Evolutionary conservation across 1,140 invertebrate species (phyloP), one percentile per base, ranked within the genome.

Genomic region (Odontomachus brunneus): DNA sequence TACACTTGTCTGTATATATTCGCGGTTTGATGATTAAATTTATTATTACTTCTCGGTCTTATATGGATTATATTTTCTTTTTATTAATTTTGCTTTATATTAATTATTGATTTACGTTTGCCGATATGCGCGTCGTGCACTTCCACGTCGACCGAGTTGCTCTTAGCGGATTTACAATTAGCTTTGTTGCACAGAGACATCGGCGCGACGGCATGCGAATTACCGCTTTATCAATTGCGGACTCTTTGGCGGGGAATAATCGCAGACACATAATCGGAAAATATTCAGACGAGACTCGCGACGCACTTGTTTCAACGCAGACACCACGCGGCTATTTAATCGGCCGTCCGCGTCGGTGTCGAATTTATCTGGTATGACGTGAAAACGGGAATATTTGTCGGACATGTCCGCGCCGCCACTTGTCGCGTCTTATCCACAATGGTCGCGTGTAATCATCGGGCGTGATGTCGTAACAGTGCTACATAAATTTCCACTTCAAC

Each of bases 401-500:
- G 51, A 29, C 33, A 38, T 29, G 44, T 57, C 55, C 33, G 5
- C 51, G n/a, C n/a, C 69, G 49, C 69, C 63, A 51, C 33, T 78
- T 78, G 55, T 80, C n/a, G 66, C 33, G 24, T 80, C 75, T 80
- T 71, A 80, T 71, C 57, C 24, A 22, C 38, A n/a, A 19, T 17
- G 44, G 33, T 48, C 53, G 29, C 5, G 38, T 29, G 24, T 51
- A 14, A 29, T 69, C 63, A n/a, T n/a, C n/a, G 22, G 24, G 26
- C 26, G n/a, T 14, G 38, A 26, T 11, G 15, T n/a, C 12, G 66
- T 22, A 53, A 44, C n/a, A 65, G 11, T 65, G 4, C 63, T 14
- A 65, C 12, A 49, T 51, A 59, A 80, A 80, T 80, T 80, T 59
- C 75, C 57, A 80, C 57, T 76, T 66, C 19, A 66, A 66, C 26